phyloP scores from a whole-genome alignment of 2,113 vertebrate genomes.

The Anguilla japonica region DNA sequence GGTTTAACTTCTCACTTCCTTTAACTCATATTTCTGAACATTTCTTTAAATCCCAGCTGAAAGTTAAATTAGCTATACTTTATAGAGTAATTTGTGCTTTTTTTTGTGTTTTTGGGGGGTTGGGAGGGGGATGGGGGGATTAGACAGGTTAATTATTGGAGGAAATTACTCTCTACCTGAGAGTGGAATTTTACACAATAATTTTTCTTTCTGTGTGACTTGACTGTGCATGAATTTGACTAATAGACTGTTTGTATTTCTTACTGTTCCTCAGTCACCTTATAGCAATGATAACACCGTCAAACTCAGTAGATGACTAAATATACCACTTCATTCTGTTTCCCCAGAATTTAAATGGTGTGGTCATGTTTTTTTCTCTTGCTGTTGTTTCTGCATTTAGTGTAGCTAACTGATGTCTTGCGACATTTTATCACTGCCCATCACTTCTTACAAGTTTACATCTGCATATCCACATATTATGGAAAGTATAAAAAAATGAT shows the following conservation, averaged over 20 bases:
- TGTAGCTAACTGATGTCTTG: neutral
- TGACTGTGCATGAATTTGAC: neutral
- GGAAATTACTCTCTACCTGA: no score
- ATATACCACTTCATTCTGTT: neutral
- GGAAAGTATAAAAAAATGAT: neutral
- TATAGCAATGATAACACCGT: neutral
- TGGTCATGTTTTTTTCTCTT: neutral
- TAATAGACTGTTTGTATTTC: neutral
- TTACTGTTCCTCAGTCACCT: neutral
- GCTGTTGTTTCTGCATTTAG: neutral
- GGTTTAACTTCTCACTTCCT: neutral
- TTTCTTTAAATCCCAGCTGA: neutral
- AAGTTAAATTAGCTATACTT: no score
- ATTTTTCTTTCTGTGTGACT: neutral
- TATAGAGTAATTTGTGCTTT: no score
- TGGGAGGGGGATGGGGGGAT: no score
- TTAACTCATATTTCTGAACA: neutral
- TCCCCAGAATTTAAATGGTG: neutral
- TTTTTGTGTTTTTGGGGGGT: no score
- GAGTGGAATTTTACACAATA: neutral
- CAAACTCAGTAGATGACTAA: neutral
- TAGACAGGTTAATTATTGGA: no score
- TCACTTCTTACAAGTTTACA: slow-evolving; percentile 20
- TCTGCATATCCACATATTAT: neutral
- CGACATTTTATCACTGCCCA: neutral